Percentiles rank a stretch among this genome's conserved stretches.
phyloP scores from a whole-genome alignment of 2,113 vertebrate genomes.

The Cinclus cinclus region DNA sequence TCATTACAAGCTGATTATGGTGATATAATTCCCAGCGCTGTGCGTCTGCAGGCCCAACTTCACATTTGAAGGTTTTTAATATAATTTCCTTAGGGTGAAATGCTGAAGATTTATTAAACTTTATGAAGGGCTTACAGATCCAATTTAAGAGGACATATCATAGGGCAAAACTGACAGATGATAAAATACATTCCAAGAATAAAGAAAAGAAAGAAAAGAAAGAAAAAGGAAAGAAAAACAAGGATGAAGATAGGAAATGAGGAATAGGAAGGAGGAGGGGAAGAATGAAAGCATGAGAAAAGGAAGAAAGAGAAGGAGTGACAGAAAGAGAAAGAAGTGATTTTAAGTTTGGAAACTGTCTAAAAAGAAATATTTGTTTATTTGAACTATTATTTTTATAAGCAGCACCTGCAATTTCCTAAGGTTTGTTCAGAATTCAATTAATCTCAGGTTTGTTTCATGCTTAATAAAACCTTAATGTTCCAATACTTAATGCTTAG shows the following conservation, averaged over 20 bases:
- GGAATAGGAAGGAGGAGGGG: no score
- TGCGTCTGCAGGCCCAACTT: slow-evolving; percentile 89
- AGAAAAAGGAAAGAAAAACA: slow-evolving; percentile 46
- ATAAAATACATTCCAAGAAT: slow-evolving; percentile 86
- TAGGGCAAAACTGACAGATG: slow-evolving; percentile 89
- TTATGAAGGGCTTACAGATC: slow-evolving; percentile 99
- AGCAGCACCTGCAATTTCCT: slow-evolving; percentile 34
- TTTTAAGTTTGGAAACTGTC: slow-evolving; percentile 7
- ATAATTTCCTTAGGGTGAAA: slow-evolving; percentile 97
- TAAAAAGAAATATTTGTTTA: slow-evolving; percentile 50
- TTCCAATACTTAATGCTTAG: background rate
- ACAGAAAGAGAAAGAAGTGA: background rate
- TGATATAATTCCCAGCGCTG: slow-evolving; percentile 96
- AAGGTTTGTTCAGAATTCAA: background rate
- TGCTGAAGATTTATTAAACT: slow-evolving; percentile 99
- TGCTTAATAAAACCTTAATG: background rate
- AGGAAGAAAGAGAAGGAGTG: accelerated
- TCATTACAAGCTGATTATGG: slow-evolving; percentile 98
- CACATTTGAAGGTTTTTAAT: slow-evolving; percentile 96
- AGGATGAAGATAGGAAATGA: background rate
- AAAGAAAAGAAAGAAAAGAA: background rate
- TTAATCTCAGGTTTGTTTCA: slow-evolving; percentile 18
- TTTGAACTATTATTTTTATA: slow-evolving; percentile 5
- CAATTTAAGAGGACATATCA: slow-evolving; percentile 98
- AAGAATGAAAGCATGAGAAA: no score